Conservation (phyloP, 2,113 vertebrate genomes). For the Osmerus eperlanus region DNA sequence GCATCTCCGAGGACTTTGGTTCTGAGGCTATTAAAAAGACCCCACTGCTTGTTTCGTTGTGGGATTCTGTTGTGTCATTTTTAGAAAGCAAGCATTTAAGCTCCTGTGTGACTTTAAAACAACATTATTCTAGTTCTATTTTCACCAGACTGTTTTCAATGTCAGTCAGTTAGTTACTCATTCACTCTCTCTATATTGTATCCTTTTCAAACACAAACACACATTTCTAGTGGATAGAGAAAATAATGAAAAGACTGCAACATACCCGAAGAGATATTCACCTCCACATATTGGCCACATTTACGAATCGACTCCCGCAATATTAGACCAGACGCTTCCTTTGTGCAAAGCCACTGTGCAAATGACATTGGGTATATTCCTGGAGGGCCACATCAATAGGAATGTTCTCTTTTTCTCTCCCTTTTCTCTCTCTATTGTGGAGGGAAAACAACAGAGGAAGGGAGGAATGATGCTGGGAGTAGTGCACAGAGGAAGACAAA, state of each 20-base stretch:
- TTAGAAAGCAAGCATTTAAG: not conserved
- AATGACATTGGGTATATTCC: conserved; percentile 11
- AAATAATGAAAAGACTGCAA: too few relatives aligned
- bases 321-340: not conserved
- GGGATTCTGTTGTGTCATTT: not conserved
- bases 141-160: too few relatives aligned
- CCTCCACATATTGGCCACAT: not conserved
- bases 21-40: not conserved
- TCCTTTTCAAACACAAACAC: too few relatives aligned
- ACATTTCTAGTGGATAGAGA: too few relatives aligned
- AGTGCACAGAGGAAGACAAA: not conserved
- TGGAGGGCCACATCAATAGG: conserved; percentile 25
- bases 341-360: conserved; percentile 6
- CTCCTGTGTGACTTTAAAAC: too few relatives aligned
- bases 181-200: too few relatives aligned
- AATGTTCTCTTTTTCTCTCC: not conserved
- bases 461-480: conserved; percentile 5
- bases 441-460: not conserved
- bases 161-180: too few relatives aligned
- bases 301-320: not conserved
- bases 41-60: not conserved
- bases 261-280: too few relatives aligned
- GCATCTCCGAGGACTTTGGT: not conserved
- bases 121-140: too few relatives aligned
- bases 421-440: conserved; percentile 3